phyloP scores from a whole-genome alignment of 2,797 vertebrate species.

The Pangasius mekongensis region DNA sequence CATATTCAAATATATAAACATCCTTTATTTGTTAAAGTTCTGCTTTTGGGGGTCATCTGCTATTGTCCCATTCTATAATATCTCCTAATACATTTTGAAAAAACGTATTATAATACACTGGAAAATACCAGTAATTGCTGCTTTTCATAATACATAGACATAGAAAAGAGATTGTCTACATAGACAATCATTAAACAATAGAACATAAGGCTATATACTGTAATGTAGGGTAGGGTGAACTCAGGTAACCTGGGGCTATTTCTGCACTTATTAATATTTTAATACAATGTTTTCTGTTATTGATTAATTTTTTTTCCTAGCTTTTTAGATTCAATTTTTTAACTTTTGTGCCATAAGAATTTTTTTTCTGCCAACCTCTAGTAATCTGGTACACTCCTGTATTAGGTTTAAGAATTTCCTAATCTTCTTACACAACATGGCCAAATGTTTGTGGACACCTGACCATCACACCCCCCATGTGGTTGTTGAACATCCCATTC shows the following conservation, averaged over 20 bases:
- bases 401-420: background rate
- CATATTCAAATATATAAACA: background rate
- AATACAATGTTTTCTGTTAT: background rate
- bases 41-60: background rate
- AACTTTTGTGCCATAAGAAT: background rate
- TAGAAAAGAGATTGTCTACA: background rate
- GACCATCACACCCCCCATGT: too few relatives aligned
- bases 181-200: background rate
- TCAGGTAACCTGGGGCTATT: background rate
- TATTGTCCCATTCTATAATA: background rate
- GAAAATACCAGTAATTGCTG: background rate
- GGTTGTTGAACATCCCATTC: too few relatives aligned
- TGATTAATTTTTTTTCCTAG: background rate
- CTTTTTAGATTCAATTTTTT: background rate
- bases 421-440: background rate
- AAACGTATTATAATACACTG: background rate
- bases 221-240: background rate
- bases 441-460: background rate
- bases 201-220: background rate
- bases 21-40: background rate
- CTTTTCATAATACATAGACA: background rate
- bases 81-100: background rate
- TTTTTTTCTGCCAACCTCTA: background rate
- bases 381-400: background rate
- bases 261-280: background rate